Conservation (phyloP, 1,140 invertebrate genomes). For the Contarinia nasturtii region DNA sequence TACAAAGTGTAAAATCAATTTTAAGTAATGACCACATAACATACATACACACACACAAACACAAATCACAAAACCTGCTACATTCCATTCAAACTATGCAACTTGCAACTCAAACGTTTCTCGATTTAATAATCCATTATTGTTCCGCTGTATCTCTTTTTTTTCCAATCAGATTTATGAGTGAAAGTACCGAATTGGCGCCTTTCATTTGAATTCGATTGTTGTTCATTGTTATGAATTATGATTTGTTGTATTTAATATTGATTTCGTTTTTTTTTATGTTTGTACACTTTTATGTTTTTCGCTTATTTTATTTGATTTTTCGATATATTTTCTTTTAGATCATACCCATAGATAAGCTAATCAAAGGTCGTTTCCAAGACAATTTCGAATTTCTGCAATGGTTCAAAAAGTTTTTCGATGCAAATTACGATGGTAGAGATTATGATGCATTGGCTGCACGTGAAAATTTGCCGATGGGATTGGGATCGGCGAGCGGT, state of each 20-base stretch:
- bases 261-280: conserved; percentile 22
- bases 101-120: neutral
- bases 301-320: conserved; percentile 23
- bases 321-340: conserved; percentile 28
- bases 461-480: conserved; percentile 67
- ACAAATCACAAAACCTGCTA: too few species aligned
- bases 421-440: conserved; percentile 86
- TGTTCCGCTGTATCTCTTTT: neutral
- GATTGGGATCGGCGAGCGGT: conserved; percentile 34
- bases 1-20: neutral
- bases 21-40: neutral
- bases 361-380: conserved; percentile 89
- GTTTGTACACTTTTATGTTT: conserved; percentile 14
- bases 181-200: too few species aligned
- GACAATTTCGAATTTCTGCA: conserved; percentile 99
- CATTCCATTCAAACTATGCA: neutral
- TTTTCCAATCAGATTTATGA: too few species aligned
- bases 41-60: neutral
- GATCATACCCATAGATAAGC: conserved; percentile 74
- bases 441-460: conserved; percentile 79
- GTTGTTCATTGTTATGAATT: conserved; percentile 1
- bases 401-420: conserved; percentile 99
- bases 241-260: conserved; percentile 17
- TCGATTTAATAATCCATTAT: neutral
- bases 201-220: neutral